Base-by-base conservation (phyloP, 1,140 invertebrate genomes). In the Agrypnia vestita region DNA sequence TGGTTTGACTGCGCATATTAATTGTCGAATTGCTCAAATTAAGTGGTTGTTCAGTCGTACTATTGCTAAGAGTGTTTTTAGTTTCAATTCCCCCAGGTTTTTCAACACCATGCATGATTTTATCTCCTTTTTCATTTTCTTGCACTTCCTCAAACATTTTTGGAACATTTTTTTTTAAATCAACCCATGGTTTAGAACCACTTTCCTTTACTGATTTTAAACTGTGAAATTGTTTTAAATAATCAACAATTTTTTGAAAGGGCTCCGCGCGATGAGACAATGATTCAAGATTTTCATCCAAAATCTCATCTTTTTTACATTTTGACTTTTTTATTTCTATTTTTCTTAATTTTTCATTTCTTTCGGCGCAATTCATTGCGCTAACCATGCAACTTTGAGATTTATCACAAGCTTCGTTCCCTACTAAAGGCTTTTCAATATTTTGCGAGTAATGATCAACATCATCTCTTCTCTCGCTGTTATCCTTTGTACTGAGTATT, bases 51-150 rank as follows among this genome's bases (percentile, higher is more conserved):
- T 9, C 15, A 4, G 9, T 59, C 15, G 9, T 19, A 56, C 6
- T 13, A 15, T 51, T 17, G 15, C 4, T 9, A 49, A 10, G 17
- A 71, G 19, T 21, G n/a, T 13, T 15, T 11, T 25, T 53, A 47
- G 17, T n/a, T 12, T 17, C 9, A 43, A 15, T 47, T 15, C 88
- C 88, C 85, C 88, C 88, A 69, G 88, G 87, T 82, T 89, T 88
- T 85, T 89, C 88, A 56, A 89, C 87, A 51, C 88, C 88, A 82
- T 88, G 87, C 71, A 86, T 85, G 72, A 64, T 47, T 17, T 46
- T 21, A 78, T 61, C 51, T 47, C 64, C 10, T 1, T 15, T 19
- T 78, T 21, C 8, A 7, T 78, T 17, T 49, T 15, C n/a, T 7
- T 69, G 43, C 12, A 62, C 19, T 49, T 19, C 25, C 46, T 44